phyloP scores from a whole-genome alignment of 2,888 invertebrate species.

The Tachina fera region DNA sequence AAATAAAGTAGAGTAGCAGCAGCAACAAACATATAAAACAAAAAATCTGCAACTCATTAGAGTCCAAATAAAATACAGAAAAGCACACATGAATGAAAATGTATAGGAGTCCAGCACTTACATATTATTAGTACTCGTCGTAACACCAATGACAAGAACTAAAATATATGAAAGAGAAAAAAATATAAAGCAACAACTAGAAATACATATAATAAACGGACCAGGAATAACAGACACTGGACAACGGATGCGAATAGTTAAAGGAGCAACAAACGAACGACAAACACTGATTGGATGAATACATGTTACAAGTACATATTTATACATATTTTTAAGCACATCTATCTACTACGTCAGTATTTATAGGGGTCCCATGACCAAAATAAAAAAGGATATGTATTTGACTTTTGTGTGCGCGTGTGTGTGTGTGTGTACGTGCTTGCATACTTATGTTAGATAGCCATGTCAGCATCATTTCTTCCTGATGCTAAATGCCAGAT shows the following conservation, averaged over 20 bases:
- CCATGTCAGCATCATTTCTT: slow-evolving; percentile 82
- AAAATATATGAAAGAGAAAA: slow-evolving; percentile 24
- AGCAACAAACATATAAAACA: slow-evolving; percentile 3
- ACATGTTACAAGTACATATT: slow-evolving; percentile 44
- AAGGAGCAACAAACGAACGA: slow-evolving; percentile 66
- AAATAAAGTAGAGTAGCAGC: slow-evolving; percentile 18
- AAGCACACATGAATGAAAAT: slow-evolving; percentile 16
- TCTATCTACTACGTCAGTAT: background rate
- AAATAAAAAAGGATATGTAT: slow-evolving; percentile 12
- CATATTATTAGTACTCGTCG: slow-evolving; percentile 12
- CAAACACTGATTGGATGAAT: slow-evolving; percentile 67
- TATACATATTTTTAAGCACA: slow-evolving; percentile 9
- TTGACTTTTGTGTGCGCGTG: slow-evolving; percentile 60
- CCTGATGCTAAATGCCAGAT: slow-evolving; percentile 81
- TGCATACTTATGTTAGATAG: slow-evolving; percentile 75
- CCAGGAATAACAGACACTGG: slow-evolving; percentile 36
- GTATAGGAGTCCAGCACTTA: background rate
- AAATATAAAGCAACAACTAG: slow-evolving; percentile 15
- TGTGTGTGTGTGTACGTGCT: slow-evolving; percentile 57
- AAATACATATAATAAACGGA: slow-evolving; percentile 4
- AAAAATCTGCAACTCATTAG: slow-evolving; percentile 79
- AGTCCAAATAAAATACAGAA: slow-evolving; percentile 45
- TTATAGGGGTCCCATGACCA: background rate
- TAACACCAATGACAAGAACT: slow-evolving; percentile 47
- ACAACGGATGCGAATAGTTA: slow-evolving; percentile 60